Evolutionary conservation across 2,797 vertebrate species (phyloP), one percentile per base, ranked within the genome.

Genomic region (Psittacula derbiana): DNA sequence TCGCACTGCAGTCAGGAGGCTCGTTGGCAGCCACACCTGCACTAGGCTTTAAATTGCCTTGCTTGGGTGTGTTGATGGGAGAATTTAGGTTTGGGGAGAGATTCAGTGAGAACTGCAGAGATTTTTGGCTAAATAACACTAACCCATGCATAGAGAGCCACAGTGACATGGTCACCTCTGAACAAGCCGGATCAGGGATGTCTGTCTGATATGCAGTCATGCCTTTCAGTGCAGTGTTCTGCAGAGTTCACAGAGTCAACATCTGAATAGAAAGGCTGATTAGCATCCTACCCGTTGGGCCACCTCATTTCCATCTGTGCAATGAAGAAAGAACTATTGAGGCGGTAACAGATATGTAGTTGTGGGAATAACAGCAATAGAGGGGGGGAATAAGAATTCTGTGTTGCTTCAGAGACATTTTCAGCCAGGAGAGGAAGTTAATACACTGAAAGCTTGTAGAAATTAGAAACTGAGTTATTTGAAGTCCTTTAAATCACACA

Each of bases 231-330:
- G 70, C 88, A 70, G 73, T 16, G 62, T 82, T 80, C 84, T 72
- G 96, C 88, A 91, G 86, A 69, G 89, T 57, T 76, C 93, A 87
- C 65, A 80, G 80, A 60, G 83, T 9, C 49, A 24, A 20, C 18
- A 33, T 74, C 58, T 91, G 79, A 88, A 78, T 12, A 62, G 91
- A 86, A 76, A 60, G 80, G 88, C 92, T 88, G 90, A 76, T 70
- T 21, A 46, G 60, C 43, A 36, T 47, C 80, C 86, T 88, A 21
- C 53, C 8, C 7, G 0, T 25, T 86, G 73, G 80, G 49, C 30
- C 53, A 72, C 61, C n/a, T 89, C 72, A 6, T 75, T 92, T 69
- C 64, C n/a, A 24, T 74, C 61, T n/a, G 27, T 16, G 61, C 46
- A 14, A 1, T 3, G 52, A 82, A 60, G 74, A 76, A 40, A 73